Base-by-base conservation (phyloP, 2,113 vertebrate genomes). In the Colinus virginianus region DNA sequence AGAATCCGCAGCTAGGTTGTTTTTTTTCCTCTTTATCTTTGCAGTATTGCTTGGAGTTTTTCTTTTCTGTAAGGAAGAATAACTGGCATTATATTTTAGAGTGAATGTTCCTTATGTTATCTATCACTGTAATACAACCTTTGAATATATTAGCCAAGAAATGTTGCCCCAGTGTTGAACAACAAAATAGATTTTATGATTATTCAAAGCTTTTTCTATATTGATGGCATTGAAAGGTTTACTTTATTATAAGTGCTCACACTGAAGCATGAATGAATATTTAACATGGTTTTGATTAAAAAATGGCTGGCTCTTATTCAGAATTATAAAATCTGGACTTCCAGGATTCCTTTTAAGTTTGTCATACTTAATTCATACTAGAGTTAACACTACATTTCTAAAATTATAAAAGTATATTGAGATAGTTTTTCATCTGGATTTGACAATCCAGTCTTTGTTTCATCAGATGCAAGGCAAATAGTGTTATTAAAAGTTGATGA, bases 231-330 rank as follows among this genome's bases (percentile, higher is more conserved):
- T 72, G 87, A 91, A 70, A 22, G 53, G 53, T 94, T 95, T 94
- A 30, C 68, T 88, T 59, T 75, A 68, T 94, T 88, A 12, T 42
- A 91, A 94, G 56, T 71, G 72, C 87, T 94, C 85, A 62, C 40
- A 88, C 9, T 88, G 69, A 91, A 87, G 78, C 76, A 55, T 42
- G 72, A 80, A 95, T 96, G 56, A 96, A 92, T 96, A 96, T 92
- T 95, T 96, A 94, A 95, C 69, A 30, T 55, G 77, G 40, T 91
- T 96, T 95, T 90, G 90, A 95, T 95, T 91, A 87, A 88, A 96
- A 88, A 94, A 88, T 49, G 66, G 30, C 84, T 93, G 84, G n/a
- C 72, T 89, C 51, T 91, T 87, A 84, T 75, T 93, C 82, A 94
- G 75, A 84, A 88, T 78, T 84, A 49, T 78, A 84, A 82, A 92